Evolutionary conservation across 2,797 vertebrate genomes (phyloP).

Genomic region (Eulemur mongoz): DNA sequence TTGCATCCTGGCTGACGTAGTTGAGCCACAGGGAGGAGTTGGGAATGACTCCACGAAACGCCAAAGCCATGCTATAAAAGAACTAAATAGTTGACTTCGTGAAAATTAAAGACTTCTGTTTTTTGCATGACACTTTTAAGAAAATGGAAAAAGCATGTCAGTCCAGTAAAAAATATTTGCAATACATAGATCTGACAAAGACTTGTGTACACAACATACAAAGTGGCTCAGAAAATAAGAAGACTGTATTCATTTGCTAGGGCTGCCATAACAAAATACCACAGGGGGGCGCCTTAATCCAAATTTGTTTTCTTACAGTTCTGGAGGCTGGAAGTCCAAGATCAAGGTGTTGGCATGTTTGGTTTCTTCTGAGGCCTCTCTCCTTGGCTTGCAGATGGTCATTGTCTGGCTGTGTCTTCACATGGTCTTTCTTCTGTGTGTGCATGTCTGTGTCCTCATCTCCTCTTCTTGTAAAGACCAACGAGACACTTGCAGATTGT

Average conservation of each 20-base stretch:
- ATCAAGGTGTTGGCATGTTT: not conserved
- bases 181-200: not conserved
- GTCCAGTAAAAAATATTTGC: not conserved
- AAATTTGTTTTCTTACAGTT: not conserved
- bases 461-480: not conserved
- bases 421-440: not conserved
- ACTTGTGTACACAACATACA: not conserved
- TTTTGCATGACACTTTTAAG: not conserved
- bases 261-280: not conserved
- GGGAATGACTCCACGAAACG: not conserved
- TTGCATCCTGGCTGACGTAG: not conserved
- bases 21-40: not conserved
- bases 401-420: not conserved
- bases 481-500: not conserved
- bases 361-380: not conserved
- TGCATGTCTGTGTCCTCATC: not conserved
- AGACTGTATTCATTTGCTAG: not conserved
- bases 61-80: not conserved
- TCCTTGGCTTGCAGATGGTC: not conserved
- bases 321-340: not conserved
- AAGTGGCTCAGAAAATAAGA: not conserved
- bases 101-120: not conserved
- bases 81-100: not conserved
- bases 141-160: not conserved
- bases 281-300: not conserved